These are phyloP conservation scores for Sipha flava DNA, from an alignment of 1,140 invertebrate genomes.

Conservation along the genomic window DNA sequence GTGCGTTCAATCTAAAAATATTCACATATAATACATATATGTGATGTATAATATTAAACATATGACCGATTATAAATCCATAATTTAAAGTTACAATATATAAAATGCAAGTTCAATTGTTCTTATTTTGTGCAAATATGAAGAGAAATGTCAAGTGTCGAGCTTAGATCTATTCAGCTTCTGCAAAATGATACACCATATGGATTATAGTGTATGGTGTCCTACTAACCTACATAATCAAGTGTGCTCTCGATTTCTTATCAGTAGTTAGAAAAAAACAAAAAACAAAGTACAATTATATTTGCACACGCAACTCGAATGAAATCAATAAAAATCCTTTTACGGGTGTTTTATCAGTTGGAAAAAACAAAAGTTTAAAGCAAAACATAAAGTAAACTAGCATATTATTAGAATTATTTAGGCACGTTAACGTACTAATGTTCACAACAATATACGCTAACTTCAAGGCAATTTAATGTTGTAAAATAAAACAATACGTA, in stretches of 20 bases:
- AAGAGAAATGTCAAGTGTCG: not conserved
- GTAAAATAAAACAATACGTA: not conserved
- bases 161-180: conserved; percentile 3
- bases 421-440: not conserved
- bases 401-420: not conserved
- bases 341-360: not conserved
- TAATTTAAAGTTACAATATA: not conserved
- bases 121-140: not conserved
- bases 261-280: not conserved
- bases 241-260: conserved; percentile 30
- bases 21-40: not conserved
- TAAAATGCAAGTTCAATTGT: not conserved
- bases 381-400: not conserved
- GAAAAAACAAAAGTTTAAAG: not conserved
- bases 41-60: not conserved
- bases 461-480: not conserved
- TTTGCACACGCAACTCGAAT: conserved; percentile 3
- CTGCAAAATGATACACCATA: not conserved
- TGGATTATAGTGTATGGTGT: conserved; percentile 15
- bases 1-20: not conserved
- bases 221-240: conserved; percentile 37
- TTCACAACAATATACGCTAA: no score
- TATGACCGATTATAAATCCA: not conserved
- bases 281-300: not conserved
- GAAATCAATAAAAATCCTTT: not conserved